Evolutionary conservation across 2,888 invertebrate genomes (phyloP), one percentile per base, ranked within the genome.

Genomic region (Parapristionchus giblindavisi): DNA sequence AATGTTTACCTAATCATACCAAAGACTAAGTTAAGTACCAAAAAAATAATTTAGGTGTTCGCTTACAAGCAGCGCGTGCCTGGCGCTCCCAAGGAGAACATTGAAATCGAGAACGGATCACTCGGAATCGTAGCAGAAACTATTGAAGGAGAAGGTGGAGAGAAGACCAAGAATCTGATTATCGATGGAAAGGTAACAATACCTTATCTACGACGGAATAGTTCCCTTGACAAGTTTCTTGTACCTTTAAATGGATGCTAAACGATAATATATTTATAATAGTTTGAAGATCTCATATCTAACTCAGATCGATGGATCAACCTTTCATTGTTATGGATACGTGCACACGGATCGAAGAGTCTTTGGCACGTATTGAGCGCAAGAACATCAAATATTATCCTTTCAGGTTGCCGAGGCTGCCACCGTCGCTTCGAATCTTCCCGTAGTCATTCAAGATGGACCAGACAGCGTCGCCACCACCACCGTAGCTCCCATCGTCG

Each of bases 21-120:
- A n/a, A n/a, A n/a, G n/a, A n/a, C n/a, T n/a, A n/a, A n/a, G n/a
- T n/a, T n/a, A n/a, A n/a, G n/a, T n/a, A n/a, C 21, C 11, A 48
- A 21, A 48, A 48, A 48, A 14, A 48, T 11, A 51, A 11, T 34
- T 5, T n/a, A 68, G 68, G 68, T 68, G 24, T 68, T 52, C 68
- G 68, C 68, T 1, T 68, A 68, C 68, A 68, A 68, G 68, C 68
- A 68, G 52, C 68, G 68, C 34, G 51, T 68, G 34, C 68, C 68
- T 14, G 68, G 68, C 21, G 68, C 68, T n/a, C 68, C 68, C 68
- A 68, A 52, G 68, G 68, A 68, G 38, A 24, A 32, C 52, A 38
- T 68, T 14, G 68, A 68, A n/a, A 52, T 68, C 32, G 68, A 52
- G 51, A 68, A 27, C 34, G 68, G 68, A 52, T 54, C 27, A 17